Evolutionary conservation across 1,140 invertebrate genomes (phyloP).

Genomic region (Lepidotrigona ventralis): DNA sequence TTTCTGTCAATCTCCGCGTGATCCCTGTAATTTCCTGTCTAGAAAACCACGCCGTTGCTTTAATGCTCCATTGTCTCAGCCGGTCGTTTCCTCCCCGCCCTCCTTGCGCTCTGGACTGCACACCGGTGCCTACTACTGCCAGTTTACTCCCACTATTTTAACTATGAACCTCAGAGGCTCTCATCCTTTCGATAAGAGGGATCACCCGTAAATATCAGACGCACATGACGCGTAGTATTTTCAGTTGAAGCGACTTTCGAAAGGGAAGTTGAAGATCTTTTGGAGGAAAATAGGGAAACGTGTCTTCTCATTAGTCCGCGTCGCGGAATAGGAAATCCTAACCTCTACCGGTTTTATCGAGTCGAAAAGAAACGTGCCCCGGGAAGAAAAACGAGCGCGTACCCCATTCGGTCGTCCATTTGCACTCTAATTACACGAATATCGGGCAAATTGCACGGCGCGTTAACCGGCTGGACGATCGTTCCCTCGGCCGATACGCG

Average conservation of each 20-base stretch:
- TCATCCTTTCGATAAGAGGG: slow-evolving; percentile 53
- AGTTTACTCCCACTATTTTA: slow-evolving; percentile 75
- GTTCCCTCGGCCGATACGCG: not conserved
- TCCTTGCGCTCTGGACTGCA: slow-evolving; percentile 43
- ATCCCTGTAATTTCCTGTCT: slow-evolving; percentile 81
- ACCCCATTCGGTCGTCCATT: not conserved
- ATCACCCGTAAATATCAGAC: too few species aligned
- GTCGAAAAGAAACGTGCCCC: not conserved
- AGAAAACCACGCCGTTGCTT: slow-evolving; percentile 77
- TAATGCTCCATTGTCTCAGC: slow-evolving; percentile 80
- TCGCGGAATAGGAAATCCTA: too few species aligned
- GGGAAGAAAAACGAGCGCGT: slow-evolving; percentile 2
- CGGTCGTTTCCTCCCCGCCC: slow-evolving; percentile 36
- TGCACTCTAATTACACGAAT: slow-evolving; percentile 16
- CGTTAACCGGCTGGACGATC: not conserved
- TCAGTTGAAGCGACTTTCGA: too few species aligned
- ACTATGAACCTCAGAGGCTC: slow-evolving; percentile 69
- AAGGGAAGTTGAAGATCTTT: too few species aligned
- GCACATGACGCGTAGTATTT: too few species aligned
- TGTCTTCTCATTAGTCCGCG: too few species aligned
- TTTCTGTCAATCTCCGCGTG: slow-evolving; percentile 80
- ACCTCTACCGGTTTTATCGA: not conserved
- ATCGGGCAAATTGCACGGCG: not conserved
- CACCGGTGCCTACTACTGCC: slow-evolving; percentile 53
- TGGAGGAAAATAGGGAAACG: too few species aligned